These are phyloP conservation scores for Siphlonurus alternatus DNA, from an alignment of 2,888 invertebrate species.

Conservation along the genomic window DNA sequence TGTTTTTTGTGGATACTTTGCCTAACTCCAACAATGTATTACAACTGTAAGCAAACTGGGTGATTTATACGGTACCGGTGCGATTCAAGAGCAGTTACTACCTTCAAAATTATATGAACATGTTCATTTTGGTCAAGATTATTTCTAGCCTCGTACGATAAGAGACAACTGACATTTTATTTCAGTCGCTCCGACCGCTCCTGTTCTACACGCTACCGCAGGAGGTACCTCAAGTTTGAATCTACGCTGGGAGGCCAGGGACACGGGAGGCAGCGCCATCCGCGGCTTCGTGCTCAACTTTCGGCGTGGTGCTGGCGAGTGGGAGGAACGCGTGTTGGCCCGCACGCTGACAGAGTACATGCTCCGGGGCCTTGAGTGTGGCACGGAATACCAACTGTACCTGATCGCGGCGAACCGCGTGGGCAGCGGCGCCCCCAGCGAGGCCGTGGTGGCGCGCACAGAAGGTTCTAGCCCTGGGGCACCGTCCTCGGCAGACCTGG, in stretches of 20 bases:
- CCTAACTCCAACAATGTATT: too few relatives aligned
- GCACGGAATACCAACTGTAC: constrained; percentile 20
- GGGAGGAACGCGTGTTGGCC: constrained; percentile 20
- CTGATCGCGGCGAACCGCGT: constrained; percentile 20
- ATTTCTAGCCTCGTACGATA: too few relatives aligned
- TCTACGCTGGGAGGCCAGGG: constrained; percentile 23
- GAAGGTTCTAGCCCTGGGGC: constrained; percentile 21
- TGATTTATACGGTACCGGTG: too few relatives aligned
- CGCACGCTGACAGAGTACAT: constrained; percentile 18
- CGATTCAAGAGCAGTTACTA: too few relatives aligned
- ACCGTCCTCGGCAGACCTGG: constrained; percentile 20
- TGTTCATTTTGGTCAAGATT: too few relatives aligned
- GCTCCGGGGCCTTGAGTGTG: constrained; percentile 20
- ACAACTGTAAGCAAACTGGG: too few relatives aligned
- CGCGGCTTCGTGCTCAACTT: constrained; percentile 22
- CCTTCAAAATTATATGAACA: too few relatives aligned
- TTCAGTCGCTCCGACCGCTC: constrained; percentile 23
- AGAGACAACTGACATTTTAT: too few relatives aligned
- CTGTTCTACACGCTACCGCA: constrained; percentile 20
- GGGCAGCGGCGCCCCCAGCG: constrained; percentile 21
- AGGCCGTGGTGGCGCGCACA: constrained; percentile 20
- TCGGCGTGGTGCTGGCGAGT: constrained; percentile 18
- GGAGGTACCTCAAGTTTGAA: constrained; percentile 21
- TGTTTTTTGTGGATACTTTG: too few relatives aligned
- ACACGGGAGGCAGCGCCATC: constrained; percentile 23